Percentiles rank a stretch among this genome's conserved stretches.
These are phyloP conservation scores for Corythaixoides concolor DNA, from an alignment of 2,113 vertebrate genomes.

Conservation along the genomic window DNA sequence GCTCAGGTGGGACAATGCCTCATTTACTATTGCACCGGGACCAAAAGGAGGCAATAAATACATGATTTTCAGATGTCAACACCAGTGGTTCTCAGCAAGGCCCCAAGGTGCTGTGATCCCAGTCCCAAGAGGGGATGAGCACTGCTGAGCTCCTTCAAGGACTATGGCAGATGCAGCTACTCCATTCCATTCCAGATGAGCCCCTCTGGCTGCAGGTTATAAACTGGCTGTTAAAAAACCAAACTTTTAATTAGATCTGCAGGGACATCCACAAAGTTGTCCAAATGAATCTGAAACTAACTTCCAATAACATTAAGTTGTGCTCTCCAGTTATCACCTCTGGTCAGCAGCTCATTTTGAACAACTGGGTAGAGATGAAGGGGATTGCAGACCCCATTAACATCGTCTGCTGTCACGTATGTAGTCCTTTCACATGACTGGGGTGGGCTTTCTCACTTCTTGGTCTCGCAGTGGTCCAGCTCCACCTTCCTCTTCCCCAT, in stretches of 20 bases:
- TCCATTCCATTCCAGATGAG: not conserved
- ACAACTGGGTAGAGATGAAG: not conserved
- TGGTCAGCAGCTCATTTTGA: not conserved
- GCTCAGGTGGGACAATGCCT: conserved; percentile 4
- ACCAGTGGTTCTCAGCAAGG: not conserved
- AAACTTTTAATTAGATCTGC: conserved; percentile 50
- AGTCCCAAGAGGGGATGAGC: not conserved
- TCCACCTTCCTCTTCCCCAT: not conserved
- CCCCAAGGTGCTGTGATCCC: not conserved
- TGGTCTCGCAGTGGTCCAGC: not conserved
- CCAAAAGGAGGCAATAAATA: not conserved
- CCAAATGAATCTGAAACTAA: not conserved
- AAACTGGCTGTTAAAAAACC: not conserved
- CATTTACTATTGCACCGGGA: not conserved
- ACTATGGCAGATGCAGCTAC: not conserved
- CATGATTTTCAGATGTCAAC: not conserved
- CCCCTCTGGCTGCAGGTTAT: not conserved
- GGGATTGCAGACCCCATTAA: not conserved
- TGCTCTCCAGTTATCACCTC: not conserved
- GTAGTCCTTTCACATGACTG: not conserved
- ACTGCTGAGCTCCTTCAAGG: not conserved
- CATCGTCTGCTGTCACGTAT: not conserved
- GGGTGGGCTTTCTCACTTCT: not conserved
- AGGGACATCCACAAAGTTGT: conserved; percentile 10
- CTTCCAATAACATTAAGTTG: not conserved